Percentiles rank a stretch among this genome's conserved stretches.
These are phyloP conservation scores for Elysia chlorotica DNA, from an alignment of 1,140 invertebrate species.

Conservation along the genomic window DNA sequence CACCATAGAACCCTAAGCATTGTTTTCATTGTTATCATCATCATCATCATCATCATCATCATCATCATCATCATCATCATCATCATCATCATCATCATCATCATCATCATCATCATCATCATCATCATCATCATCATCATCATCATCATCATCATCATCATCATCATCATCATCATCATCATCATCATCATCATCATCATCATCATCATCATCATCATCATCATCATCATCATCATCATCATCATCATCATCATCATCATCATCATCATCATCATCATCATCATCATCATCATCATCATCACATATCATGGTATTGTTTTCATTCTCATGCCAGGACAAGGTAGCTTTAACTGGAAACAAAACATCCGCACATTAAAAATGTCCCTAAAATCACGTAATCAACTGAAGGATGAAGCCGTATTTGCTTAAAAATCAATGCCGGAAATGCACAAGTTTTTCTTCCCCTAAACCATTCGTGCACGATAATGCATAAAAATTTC, in stretches of 20 bases:
- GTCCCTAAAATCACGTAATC: too few species aligned
- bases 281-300: background rate
- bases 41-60: background rate
- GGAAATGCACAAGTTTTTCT: too few species aligned
- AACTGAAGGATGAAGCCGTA: too few species aligned
- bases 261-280: background rate
- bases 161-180: background rate
- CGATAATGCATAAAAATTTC: too few species aligned
- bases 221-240: background rate
- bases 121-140: background rate
- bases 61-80: background rate
- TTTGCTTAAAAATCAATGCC: too few species aligned
- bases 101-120: background rate
- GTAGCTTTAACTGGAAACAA: too few species aligned
- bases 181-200: background rate
- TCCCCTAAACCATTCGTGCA: too few species aligned
- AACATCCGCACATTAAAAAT: too few species aligned
- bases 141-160: background rate
- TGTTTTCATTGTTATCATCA: background rate
- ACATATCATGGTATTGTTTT: background rate
- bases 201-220: background rate
- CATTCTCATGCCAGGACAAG: background rate
- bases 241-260: background rate
- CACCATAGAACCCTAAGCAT: background rate
- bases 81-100: background rate